phyloP scores from a whole-genome alignment of 2,797 vertebrate genomes.

The Miichthys miiuy region DNA sequence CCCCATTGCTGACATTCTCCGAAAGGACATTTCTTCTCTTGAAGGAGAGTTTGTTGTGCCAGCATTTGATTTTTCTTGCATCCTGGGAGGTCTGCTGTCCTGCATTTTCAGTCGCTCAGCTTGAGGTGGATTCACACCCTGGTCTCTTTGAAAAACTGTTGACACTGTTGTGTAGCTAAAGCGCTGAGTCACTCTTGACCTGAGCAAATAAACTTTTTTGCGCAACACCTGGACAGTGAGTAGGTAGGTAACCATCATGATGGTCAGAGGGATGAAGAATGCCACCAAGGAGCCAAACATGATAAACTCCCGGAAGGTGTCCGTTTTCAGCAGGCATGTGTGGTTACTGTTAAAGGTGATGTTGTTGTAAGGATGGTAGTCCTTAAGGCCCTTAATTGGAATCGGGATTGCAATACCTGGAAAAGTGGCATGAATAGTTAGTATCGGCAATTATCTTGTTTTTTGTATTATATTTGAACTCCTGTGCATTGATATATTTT shows the following conservation, averaged over 20 bases:
- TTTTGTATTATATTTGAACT: not conserved
- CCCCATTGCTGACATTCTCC: constrained; percentile 90
- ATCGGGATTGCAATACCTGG: constrained; percentile 95
- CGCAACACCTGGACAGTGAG: constrained; percentile 93
- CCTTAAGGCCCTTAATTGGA: constrained; percentile 92
- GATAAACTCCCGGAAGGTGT: constrained; percentile 92
- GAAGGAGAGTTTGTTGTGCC: constrained; percentile 47
- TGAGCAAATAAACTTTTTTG: constrained; percentile 93
- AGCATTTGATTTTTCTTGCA: constrained; percentile 58
- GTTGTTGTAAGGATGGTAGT: constrained; percentile 77
- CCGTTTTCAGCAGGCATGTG: constrained; percentile 89
- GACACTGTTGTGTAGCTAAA: constrained; percentile 87
- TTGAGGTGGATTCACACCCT: constrained; percentile 77
- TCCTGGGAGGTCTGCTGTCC: constrained; percentile 81
- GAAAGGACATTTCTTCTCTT: constrained; percentile 79
- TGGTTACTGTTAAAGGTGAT: constrained; percentile 88
- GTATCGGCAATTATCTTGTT: not conserved
- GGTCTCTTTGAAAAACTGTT: constrained; percentile 90
- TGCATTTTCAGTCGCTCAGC: constrained; percentile 86
- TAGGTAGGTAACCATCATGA: constrained; percentile 97
- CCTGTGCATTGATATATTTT: not conserved
- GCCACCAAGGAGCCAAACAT: constrained; percentile 94
- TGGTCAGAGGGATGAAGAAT: constrained; percentile 93
- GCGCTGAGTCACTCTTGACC: constrained; percentile 88
- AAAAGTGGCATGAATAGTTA: constrained; percentile 63